phyloP scores from a whole-genome alignment of 2,797 vertebrate genomes.

The Fundulus diaphanus region DNA sequence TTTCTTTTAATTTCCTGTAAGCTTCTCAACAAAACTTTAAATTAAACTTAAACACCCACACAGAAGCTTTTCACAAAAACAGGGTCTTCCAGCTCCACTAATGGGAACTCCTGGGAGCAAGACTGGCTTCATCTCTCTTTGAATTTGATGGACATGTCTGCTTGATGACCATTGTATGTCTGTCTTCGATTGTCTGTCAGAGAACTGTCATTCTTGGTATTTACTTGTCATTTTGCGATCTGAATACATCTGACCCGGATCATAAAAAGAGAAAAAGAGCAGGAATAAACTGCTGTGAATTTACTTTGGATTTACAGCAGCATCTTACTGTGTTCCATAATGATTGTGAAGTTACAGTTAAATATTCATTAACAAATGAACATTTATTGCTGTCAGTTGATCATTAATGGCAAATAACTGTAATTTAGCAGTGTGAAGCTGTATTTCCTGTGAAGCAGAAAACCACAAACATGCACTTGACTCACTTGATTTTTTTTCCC shows the following conservation, averaged over 20 bases:
- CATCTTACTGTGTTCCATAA: background rate
- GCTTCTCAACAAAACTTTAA: background rate
- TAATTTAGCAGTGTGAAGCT: background rate
- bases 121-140: background rate
- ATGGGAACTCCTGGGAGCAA: conserved; percentile 11
- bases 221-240: conserved; percentile 25
- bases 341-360: background rate
- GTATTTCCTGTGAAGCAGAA: background rate
- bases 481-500: no score
- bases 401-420: background rate
- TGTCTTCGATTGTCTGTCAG: conserved; percentile 25
- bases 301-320: background rate
- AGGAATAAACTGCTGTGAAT: background rate
- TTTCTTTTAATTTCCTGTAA: background rate
- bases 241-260: conserved; percentile 29
- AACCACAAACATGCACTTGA: background rate
- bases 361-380: conserved; percentile 6
- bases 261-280: conserved; percentile 6
- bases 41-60: conserved; percentile 12
- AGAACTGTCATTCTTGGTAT: conserved; percentile 24
- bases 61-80: conserved; percentile 2
- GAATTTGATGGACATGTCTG: conserved; percentile 23
- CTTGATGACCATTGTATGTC: conserved; percentile 23
- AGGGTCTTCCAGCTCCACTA: conserved; percentile 7
- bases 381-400: conserved; percentile 4